Evolutionary conservation across 2,888 invertebrate species (phyloP), one percentile per base, ranked within the genome.

Genomic region (Halocaridina rubra): DNA sequence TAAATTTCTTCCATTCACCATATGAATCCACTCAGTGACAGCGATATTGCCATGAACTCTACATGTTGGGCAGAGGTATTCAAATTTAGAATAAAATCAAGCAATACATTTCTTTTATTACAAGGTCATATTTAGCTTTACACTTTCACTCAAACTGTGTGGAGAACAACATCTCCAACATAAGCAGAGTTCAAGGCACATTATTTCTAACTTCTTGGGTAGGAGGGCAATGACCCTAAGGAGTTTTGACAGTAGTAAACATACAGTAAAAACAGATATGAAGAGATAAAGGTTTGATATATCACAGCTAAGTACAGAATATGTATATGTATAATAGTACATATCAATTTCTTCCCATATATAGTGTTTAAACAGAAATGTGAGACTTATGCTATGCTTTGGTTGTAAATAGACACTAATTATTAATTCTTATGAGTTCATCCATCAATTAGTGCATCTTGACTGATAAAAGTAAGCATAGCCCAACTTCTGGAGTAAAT

Each of bases 251-350:
- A n/a, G n/a, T n/a, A n/a, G 77, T 61, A 32, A 53, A 27, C 22
- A 4, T 10, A 57, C 5, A 57, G 16, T 27, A 27, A 57, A 24
- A 19, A 30, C 24, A 61, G n/a, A 59, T 32, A 8, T 61, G 22
- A 22, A 77, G 61, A 77, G 59, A 59, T 61, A 77, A 22, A 77
- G n/a, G 77, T 59, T 77, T 59, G 59, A 32, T 61, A 77, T 77
- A 77, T 77, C 77, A 77, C 77, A 77, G 77, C 77, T 77, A 77
- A 61, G 77, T 77, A 77, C 30, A 59, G 29, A 57, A 53, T 30
- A 27, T 33, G 29, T 24, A 74, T 74, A 74, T 33, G 27, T 74
- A 72, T 72, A 16, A 72, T 32, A 33, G 19, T 39, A 72, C 29
- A 71, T 29, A 71, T 30, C 5, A 32, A 29, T 71, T 71, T 29